Percentiles rank a stretch among this genome's conserved stretches.
These are phyloP conservation scores for Torymus texanus DNA, from an alignment of 2,888 invertebrate genomes.

Conservation along the genomic window DNA sequence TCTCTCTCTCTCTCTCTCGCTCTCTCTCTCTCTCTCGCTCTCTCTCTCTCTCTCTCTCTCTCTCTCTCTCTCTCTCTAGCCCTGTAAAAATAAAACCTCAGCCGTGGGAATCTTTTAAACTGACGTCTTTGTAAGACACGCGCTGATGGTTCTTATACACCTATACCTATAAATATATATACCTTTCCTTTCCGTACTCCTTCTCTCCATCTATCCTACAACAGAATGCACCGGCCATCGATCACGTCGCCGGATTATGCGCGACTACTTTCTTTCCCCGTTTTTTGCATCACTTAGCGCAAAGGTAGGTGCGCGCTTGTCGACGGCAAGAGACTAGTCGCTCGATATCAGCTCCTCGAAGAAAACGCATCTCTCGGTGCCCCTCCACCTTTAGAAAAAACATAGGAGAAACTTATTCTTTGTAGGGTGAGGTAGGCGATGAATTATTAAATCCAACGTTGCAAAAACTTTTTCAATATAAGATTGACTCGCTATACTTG, in stretches of 20 bases:
- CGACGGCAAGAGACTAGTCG: not conserved
- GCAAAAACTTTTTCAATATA: constrained; percentile 42
- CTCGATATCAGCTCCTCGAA: constrained; percentile 17
- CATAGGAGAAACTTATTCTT: not conserved
- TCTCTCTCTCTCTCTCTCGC: no score
- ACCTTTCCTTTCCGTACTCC: no score
- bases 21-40: no score
- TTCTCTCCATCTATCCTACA: not conserved
- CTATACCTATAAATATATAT: no score
- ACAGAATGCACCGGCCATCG: constrained; percentile 39
- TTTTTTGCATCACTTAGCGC: constrained; percentile 18
- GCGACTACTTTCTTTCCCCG: not conserved
- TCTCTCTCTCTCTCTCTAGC: no score
- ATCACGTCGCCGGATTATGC: constrained; percentile 34
- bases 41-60: no score
- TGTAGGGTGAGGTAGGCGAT: not conserved
- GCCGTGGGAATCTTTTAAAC: constrained; percentile 1
- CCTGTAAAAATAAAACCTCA: not conserved
- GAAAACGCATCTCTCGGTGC: not conserved
- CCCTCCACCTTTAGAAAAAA: not conserved
- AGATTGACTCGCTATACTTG: constrained; percentile 31
- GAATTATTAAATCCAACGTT: constrained; percentile 40
- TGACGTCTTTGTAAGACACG: constrained; percentile 14
- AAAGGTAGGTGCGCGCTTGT: no score
- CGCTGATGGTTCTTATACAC: not conserved